Evolutionary conservation across 2,113 vertebrate species (phyloP), one percentile per base, ranked within the genome.

Genomic region (Labrus mixtus): DNA sequence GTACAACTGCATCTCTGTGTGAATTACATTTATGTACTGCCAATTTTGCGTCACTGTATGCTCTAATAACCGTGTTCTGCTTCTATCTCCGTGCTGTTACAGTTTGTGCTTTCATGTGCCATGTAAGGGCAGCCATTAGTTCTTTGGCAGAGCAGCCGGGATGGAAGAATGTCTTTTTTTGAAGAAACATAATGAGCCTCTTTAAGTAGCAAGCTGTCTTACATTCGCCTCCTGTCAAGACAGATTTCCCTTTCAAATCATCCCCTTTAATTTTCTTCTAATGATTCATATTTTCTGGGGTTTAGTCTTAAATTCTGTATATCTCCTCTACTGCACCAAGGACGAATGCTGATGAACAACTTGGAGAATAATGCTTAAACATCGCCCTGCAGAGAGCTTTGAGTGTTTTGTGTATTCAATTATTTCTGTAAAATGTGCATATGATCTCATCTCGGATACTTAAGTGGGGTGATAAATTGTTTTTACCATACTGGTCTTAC

Each of bases 111-210:
- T 79, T 79, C 68, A 79, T 53, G 59, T 71, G 56, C 16, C 37
- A 29, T 57, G 60, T 78, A 65, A 68, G 45, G 29, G 43, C 55
- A 68, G 60, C 25, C 56, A 72, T 87, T 81, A 72, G 66, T 69
- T 33, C 50, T 79, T 50, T 68, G 45, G 63, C 53, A 53, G 60
- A 64, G 78, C 55, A 37, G 48, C 19, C 53, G 41, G 23, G 64
- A 65, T 71, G 20, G 54, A 76, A 57, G 45, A 9, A 10, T 43
- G 51, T 48, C 59, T 59, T 73, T 77, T 67, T 45, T 67, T 45
- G 67, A 48, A 60, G 41, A 50, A 70, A 82, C 74, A 62, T 79
- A 81, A 83, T 66, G 57, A 74, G 62, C 77, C 76, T 17, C 8
- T 73, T 76, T 78, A 78, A 75, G 59, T 43, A 62, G 22, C 33